Conservation (phyloP, 2,888 invertebrate genomes). For the Lasius platythorax region DNA sequence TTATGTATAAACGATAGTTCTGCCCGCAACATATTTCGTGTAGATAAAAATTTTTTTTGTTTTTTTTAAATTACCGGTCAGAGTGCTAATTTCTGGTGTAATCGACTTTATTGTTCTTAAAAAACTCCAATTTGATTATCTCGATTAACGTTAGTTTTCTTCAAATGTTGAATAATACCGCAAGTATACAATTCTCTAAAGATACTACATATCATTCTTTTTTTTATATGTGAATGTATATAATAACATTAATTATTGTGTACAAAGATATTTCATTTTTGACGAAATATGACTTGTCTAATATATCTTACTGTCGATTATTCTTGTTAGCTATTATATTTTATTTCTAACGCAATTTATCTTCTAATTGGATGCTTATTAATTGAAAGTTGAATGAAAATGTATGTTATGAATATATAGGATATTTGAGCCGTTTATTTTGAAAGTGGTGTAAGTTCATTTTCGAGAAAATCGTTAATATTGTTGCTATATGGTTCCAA, state of each 20-base stretch:
- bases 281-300: not conserved
- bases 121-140: not conserved
- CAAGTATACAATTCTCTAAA: not conserved
- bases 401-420: not conserved
- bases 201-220: not conserved
- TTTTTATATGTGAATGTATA: not conserved
- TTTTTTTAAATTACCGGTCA: not conserved
- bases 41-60: not conserved
- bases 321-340: not conserved
- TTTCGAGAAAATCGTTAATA: no score
- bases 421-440: not conserved
- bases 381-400: not conserved
- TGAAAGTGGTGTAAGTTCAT: no score
- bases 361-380: not conserved
- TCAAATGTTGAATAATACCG: not conserved
- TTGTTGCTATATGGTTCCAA: no score
- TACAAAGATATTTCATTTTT: not conserved
- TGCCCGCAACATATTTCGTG: not conserved
- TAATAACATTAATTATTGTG: not conserved
- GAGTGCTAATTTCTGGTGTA: not conserved
- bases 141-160: not conserved
- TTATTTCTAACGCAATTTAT: not conserved
- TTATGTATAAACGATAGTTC: not conserved
- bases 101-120: not conserved
- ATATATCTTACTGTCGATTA: not conserved